These are phyloP conservation scores for Invenusta paracnida DNA, from an alignment of 2,888 invertebrate genomes.

Conservation along the genomic window DNA sequence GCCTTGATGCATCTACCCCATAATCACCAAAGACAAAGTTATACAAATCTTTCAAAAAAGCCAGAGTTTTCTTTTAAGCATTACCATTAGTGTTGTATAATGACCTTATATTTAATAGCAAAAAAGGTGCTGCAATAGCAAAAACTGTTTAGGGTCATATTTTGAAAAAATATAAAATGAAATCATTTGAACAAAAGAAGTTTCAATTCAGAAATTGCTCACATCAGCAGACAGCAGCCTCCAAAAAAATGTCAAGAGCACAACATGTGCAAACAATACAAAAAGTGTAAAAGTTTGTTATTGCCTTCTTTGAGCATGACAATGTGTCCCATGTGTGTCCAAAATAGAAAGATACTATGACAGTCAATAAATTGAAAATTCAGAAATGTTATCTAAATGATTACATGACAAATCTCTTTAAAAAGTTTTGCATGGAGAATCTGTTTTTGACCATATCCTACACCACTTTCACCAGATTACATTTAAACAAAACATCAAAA, in stretches of 20 bases:
- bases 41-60: background rate
- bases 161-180: background rate
- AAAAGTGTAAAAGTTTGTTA: constrained; percentile 27
- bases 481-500: constrained; percentile 43
- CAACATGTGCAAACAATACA: background rate
- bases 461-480: constrained; percentile 44
- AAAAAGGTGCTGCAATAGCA: background rate
- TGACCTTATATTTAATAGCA: background rate
- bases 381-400: constrained; percentile 45
- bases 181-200: background rate
- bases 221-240: background rate
- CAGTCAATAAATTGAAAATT: constrained; percentile 11
- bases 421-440: constrained; percentile 45
- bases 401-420: constrained; percentile 41
- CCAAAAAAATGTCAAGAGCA: background rate
- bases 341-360: constrained; percentile 45
- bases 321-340: constrained; percentile 45
- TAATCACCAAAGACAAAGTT: background rate
- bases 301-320: constrained; percentile 45
- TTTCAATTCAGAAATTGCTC: background rate
- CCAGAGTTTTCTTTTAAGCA: background rate
- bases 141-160: background rate
- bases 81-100: background rate
- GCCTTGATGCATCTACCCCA: background rate
- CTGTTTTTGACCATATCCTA: constrained; percentile 43